Evolutionary conservation across 2,113 vertebrate species (phyloP).

Genomic region (Chloebia gouldiae): DNA sequence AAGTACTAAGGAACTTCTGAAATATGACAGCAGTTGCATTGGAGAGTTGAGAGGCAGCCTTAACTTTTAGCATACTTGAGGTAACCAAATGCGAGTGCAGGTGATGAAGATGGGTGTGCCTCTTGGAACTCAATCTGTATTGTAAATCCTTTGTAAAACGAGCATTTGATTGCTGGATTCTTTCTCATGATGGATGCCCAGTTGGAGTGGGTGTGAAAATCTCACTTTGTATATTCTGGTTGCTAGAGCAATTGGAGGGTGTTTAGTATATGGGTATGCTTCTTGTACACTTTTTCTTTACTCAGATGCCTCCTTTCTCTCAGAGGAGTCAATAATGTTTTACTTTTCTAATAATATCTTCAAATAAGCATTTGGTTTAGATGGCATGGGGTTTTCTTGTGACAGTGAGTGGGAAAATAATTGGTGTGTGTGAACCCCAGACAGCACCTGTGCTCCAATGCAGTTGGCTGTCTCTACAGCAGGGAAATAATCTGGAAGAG

Average conservation of each 20-base stretch:
- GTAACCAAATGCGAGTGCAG: background rate
- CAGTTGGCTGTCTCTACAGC: background rate
- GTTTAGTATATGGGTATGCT: background rate
- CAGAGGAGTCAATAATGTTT: background rate
- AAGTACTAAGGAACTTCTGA: background rate
- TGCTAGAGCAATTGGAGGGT: background rate
- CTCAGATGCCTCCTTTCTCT: background rate
- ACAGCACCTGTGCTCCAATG: background rate
- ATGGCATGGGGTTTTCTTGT: background rate
- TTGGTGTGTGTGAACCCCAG: background rate
- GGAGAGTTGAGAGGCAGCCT: background rate
- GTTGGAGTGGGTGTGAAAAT: background rate
- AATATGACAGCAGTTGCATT: background rate
- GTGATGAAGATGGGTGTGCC: background rate
- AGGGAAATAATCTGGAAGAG: background rate
- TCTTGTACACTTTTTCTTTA: background rate
- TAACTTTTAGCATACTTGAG: background rate
- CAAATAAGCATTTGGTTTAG: background rate
- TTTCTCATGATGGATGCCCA: background rate
- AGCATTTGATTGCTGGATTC: background rate
- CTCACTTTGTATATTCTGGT: background rate
- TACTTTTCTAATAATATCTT: background rate
- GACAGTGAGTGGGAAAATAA: background rate
- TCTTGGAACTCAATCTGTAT: background rate
- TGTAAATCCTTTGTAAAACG: background rate